These are phyloP conservation scores for Orthosia gracilis DNA, from an alignment of 2,888 invertebrate genomes.

Conservation along the genomic window DNA sequence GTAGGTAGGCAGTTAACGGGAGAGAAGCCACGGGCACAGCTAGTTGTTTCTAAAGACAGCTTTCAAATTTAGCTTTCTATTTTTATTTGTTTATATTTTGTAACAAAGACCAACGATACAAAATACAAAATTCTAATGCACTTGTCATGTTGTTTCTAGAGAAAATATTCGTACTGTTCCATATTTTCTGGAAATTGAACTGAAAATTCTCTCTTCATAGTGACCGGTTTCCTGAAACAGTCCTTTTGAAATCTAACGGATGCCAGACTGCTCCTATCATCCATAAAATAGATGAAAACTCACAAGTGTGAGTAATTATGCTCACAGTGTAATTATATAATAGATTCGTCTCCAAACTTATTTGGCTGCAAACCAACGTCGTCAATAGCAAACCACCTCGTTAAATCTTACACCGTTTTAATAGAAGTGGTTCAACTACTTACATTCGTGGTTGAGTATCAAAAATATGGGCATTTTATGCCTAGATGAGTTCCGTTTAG, in stretches of 20 bases:
- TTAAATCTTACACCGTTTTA: constrained; percentile 54
- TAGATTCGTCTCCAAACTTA: constrained; percentile 62
- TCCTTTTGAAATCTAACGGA: background rate
- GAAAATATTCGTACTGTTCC: background rate
- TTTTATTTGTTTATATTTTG: too few species aligned
- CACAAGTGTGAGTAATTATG: constrained; percentile 51
- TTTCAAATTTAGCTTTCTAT: too few species aligned
- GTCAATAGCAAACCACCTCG: constrained; percentile 57
- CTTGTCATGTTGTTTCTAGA: constrained; percentile 20
- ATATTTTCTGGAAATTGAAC: background rate
- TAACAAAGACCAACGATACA: background rate
- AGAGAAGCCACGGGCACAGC: too few species aligned
- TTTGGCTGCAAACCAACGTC: constrained; percentile 61
- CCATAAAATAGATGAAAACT: constrained; percentile 34
- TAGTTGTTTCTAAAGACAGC: too few species aligned
- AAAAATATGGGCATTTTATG: constrained; percentile 21
- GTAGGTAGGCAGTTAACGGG: too few species aligned
- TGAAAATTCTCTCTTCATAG: background rate
- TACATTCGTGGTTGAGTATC: constrained; percentile 30
- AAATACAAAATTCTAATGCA: constrained; percentile 8
- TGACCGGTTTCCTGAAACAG: background rate
- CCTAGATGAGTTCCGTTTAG: background rate
- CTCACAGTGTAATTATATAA: constrained; percentile 55
- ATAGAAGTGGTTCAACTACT: constrained; percentile 49
- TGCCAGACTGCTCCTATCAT: background rate